Percentiles rank a stretch among this genome's conserved stretches.
phyloP scores from a whole-genome alignment of 2,888 invertebrate species.

The Athalia rosae region DNA sequence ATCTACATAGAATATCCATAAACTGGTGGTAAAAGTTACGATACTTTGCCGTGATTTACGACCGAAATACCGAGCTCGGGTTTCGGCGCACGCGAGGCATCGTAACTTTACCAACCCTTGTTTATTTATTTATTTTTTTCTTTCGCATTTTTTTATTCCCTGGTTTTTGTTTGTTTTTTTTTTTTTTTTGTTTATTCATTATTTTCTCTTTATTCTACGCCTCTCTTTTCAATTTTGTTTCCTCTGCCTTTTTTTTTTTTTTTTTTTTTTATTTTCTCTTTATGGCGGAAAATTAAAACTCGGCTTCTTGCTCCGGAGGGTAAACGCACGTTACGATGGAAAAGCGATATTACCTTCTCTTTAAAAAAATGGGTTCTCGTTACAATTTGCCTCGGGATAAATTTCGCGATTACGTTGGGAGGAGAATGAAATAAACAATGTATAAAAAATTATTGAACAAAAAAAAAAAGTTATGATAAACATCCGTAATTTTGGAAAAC shows the following conservation, averaged over 20 bases:
- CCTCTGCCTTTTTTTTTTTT: constrained; percentile 3
- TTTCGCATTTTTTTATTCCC: background rate
- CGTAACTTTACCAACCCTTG: constrained; percentile 13
- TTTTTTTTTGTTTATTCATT: background rate
- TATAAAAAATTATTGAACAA: background rate
- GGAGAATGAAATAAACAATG: background rate
- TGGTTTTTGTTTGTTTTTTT: background rate
- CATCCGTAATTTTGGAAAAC: too few species aligned
- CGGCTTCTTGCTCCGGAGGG: background rate
- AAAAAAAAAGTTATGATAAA: too few species aligned
- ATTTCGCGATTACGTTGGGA: background rate
- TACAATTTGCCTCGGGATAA: background rate
- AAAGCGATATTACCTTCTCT: background rate
- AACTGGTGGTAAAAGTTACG: constrained; percentile 44
- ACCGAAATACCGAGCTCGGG: constrained; percentile 12
- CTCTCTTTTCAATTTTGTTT: background rate
- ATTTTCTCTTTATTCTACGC: background rate
- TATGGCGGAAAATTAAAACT: background rate
- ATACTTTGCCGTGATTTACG: constrained; percentile 46
- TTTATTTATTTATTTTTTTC: background rate
- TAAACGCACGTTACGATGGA: background rate
- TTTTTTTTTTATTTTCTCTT: background rate
- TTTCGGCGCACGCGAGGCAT: background rate
- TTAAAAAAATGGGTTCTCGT: background rate
- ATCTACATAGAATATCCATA: constrained; percentile 46